Percentiles rank a stretch among this genome's conserved stretches.
These are phyloP conservation scores for Tragulus kanchil DNA, from an alignment of 2,113 vertebrate species.

Conservation along the genomic window DNA sequence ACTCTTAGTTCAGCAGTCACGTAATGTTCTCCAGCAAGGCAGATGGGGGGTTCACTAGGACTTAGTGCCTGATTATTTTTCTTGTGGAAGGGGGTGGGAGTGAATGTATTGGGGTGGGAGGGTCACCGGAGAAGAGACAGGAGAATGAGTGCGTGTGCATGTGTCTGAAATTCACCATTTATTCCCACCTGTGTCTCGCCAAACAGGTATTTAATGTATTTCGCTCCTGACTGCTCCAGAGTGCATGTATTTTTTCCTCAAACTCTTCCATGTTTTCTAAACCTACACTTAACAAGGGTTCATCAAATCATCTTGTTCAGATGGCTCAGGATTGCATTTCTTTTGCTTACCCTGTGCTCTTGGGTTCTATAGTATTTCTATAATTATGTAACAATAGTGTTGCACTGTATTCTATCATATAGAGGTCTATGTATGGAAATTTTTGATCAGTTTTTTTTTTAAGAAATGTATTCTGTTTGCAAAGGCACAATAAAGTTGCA, in stretches of 20 bases:
- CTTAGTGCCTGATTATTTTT: slow-evolving; percentile 76
- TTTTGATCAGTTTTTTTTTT: slow-evolving; percentile 80
- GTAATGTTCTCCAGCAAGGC: slow-evolving; percentile 55
- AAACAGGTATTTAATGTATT: not conserved
- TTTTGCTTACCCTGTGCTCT: slow-evolving; percentile 72
- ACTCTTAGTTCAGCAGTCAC: not conserved
- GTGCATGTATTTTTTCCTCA: slow-evolving; percentile 54
- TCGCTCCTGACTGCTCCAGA: slow-evolving; percentile 59
- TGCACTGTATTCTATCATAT: slow-evolving; percentile 76
- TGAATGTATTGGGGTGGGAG: slow-evolving; percentile 49
- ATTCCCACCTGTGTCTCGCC: not conserved
- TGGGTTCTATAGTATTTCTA: slow-evolving; percentile 78
- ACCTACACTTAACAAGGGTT: slow-evolving; percentile 67
- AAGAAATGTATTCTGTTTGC: slow-evolving; percentile 72
- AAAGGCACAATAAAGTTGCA: slow-evolving; percentile 77
- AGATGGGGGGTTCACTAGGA: slow-evolving; percentile 52
- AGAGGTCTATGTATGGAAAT: slow-evolving; percentile 84
- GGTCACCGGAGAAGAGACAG: slow-evolving; percentile 42
- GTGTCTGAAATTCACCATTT: slow-evolving; percentile 3
- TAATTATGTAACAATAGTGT: slow-evolving; percentile 76
- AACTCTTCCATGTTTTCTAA: slow-evolving; percentile 41
- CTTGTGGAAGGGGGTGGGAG: slow-evolving; percentile 58
- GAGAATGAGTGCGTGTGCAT: slow-evolving; percentile 59
- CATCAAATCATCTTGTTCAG: slow-evolving; percentile 70
- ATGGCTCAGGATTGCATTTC: slow-evolving; percentile 76